A percentile compares a stretch with the other conserved stretches of the same genome.
phyloP scores from a whole-genome alignment of 2,113 vertebrate species.

The Aix galericulata region DNA sequence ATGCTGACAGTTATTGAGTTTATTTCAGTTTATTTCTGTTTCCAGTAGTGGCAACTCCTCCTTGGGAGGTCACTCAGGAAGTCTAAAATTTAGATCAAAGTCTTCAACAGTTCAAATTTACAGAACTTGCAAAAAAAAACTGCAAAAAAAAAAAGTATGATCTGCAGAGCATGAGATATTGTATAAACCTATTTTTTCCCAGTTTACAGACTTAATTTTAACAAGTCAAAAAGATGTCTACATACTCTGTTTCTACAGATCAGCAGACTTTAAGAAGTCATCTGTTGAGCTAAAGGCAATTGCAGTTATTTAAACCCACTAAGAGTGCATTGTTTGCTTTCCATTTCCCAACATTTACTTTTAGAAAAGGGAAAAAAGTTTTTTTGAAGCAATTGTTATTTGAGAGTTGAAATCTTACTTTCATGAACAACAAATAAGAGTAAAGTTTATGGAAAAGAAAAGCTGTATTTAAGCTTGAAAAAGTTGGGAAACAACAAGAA shows the following conservation, averaged over 20 bases:
- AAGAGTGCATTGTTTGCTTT: background rate
- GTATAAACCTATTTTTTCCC: background rate
- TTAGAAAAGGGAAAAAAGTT: background rate
- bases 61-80: background rate
- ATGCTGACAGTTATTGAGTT: background rate
- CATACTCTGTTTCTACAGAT: background rate
- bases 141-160: background rate
- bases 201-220: background rate
- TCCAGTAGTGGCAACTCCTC: background rate
- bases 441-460: background rate
- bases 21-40: background rate
- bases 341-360: background rate
- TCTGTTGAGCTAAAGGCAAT: background rate
- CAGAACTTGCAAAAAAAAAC: background rate
- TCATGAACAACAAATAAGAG: background rate
- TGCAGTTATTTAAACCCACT: background rate
- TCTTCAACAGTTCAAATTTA: background rate
- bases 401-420: background rate
- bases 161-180: background rate
- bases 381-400: background rate
- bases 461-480: background rate
- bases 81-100: background rate
- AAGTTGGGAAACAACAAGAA: background rate
- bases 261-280: background rate
- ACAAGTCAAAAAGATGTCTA: background rate